Evolutionary conservation across 2,113 vertebrate species (phyloP).

Genomic region (Amazona vittata): DNA sequence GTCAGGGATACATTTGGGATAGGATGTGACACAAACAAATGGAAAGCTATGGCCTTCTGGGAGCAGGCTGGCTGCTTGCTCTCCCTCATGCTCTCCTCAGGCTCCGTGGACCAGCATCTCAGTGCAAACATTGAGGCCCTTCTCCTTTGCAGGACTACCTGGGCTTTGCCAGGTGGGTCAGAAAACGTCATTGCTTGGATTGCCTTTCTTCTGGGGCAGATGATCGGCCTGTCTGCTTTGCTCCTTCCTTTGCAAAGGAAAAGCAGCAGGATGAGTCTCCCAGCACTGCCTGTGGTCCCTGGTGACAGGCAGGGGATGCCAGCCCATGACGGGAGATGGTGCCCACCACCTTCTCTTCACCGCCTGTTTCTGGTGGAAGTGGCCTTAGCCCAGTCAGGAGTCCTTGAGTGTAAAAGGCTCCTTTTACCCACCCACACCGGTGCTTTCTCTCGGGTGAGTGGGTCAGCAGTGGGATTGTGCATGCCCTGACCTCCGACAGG

Average conservation of each 20-base stretch:
- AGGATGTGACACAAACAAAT: neutral
- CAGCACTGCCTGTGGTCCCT: neutral
- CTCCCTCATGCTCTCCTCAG: rapidly evolving
- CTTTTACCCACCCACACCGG: too few relatives aligned
- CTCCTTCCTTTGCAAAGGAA: neutral
- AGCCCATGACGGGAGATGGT: rapidly evolving
- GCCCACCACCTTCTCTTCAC: rapidly evolving
- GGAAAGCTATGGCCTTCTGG: neutral
- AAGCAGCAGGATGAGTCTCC: neutral
- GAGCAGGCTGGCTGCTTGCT: neutral
- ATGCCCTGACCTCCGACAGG: rapidly evolving
- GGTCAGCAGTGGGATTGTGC: rapidly evolving
- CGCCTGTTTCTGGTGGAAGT: rapidly evolving
- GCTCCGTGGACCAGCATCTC: neutral
- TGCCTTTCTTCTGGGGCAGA: neutral
- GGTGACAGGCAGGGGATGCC: rapidly evolving
- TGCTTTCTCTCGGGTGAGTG: neutral
- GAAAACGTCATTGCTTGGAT: neutral
- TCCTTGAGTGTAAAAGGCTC: neutral
- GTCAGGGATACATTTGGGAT: neutral
- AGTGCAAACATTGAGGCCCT: neutral
- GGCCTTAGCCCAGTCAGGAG: neutral
- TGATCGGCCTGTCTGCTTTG: neutral
- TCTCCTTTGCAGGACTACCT: neutral
- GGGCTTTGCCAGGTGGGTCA: neutral